Evolutionary conservation across 1,140 invertebrate genomes (phyloP), one percentile per base, ranked within the genome.

Genomic region (Hermetia illucens): DNA sequence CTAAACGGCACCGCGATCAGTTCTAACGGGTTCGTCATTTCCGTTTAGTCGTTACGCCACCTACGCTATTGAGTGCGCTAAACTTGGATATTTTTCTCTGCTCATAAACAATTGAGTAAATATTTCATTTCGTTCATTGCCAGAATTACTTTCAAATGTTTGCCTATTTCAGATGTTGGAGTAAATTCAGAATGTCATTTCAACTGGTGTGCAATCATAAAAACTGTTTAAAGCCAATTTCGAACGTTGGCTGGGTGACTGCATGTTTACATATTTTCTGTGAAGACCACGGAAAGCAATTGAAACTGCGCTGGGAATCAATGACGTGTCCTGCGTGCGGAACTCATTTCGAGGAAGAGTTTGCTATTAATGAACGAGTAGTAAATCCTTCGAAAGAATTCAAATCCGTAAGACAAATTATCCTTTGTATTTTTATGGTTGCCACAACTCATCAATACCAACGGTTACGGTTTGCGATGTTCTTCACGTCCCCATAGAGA

Each of bases 251-350:
- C 20, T 42, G 41, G 29, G 36, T 40, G 25, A 45, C 44, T 16
- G 34, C 15, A 15, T 45, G 44, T 39, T 45, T 41, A 10, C 44
- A 45, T 33, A 42, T 42, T 13, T 45, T 45, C 34, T 45, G 44
- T 21, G 30, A 36, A 13, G 32, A 45, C 6, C 44, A 45, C 22
- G 44, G 40, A 8, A 38, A 35, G 32, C 20, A 17, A 8, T 30
- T 25, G 18, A 21, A 34, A 22, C 9, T 20, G 34, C 39, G 41
- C 16, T 22, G 40, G 33, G 29, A 17, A 12, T 44, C 40, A 38
- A 36, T 41, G 13, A 27, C 8, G 13, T 27, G 24, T 27, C 24
- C 24, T 10, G 43, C 43, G 15, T 47, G 45, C 22, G 33, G 31
- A 9, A 36, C 39, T 13, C 24, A 21, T 21, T 35, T 47, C 16